phyloP scores from a whole-genome alignment of 2,888 invertebrate genomes.

The Rhodophaea formosa region DNA sequence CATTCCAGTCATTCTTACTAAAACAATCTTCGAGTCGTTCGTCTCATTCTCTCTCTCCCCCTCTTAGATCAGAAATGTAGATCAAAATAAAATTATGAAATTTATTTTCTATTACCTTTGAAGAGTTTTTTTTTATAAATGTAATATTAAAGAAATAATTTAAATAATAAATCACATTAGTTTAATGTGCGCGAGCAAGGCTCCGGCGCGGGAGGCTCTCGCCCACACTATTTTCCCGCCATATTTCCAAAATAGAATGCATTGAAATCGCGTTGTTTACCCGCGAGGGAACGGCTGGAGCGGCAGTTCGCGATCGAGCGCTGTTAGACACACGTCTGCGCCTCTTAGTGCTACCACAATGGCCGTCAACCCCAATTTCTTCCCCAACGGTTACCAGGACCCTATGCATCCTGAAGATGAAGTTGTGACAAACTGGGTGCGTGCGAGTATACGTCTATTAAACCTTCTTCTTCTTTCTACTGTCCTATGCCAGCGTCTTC shows the following conservation, averaged over 20 bases:
- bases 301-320: conserved; percentile 67
- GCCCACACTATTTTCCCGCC: conserved; percentile 72
- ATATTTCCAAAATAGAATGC: conserved; percentile 80
- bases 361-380: conserved; percentile 75
- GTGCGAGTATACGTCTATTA: conserved; percentile 44
- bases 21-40: no score
- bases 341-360: conserved; percentile 54
- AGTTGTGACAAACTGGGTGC: conserved; percentile 82
- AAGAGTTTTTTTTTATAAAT: not conserved
- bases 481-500: conserved; percentile 20
- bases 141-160: not conserved
- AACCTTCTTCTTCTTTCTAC: conserved; percentile 26
- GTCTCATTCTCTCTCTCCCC: no score
- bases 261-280: conserved; percentile 77
- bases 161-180: conserved; percentile 39
- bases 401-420: conserved; percentile 81
- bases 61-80: no score
- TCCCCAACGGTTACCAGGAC: conserved; percentile 79
- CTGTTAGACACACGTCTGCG: conserved; percentile 67
- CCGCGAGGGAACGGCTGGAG: conserved; percentile 68
- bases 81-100: no score
- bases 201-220: conserved; percentile 54
- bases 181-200: conserved; percentile 51
- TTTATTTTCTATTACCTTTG: no score
- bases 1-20: no score